Conservation (phyloP, 2,113 vertebrate genomes). For the Sterrhoptilus dennistouni region DNA sequence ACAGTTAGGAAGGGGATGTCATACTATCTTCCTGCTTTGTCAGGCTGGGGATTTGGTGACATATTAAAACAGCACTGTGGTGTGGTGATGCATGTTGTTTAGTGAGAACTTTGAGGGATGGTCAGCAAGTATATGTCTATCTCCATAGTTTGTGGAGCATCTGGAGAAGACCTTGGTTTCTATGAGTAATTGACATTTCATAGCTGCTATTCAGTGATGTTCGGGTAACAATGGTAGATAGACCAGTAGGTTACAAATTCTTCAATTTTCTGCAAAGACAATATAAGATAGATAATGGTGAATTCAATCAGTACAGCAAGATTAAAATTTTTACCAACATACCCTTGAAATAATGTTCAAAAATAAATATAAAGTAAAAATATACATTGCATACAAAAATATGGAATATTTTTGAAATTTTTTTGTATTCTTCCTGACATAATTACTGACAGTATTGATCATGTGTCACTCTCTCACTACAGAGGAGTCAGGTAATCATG, state of each 20-base stretch:
- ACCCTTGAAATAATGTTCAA: neutral
- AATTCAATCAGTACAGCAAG: neutral
- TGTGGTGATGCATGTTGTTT: neutral
- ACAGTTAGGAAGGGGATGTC: neutral
- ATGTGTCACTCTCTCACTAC: neutral
- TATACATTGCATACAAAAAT: neutral
- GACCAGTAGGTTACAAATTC: neutral
- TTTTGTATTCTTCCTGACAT: neutral
- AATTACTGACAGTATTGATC: neutral
- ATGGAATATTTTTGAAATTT: neutral
- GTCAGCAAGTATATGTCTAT: neutral
- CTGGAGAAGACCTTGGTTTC: neutral
- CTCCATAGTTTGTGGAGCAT: neutral
- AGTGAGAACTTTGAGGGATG: neutral
- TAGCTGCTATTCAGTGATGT: neutral
- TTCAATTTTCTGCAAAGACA: neutral
- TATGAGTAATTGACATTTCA: neutral
- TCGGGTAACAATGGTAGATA: neutral
- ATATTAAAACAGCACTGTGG: neutral
- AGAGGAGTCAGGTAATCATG: neutral
- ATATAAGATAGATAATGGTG: neutral
- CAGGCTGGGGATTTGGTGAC: neutral
- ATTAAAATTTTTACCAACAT: neutral
- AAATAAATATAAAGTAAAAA: neutral
- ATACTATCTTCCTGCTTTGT: neutral